These are phyloP conservation scores for Sapayoa aenigma DNA, from an alignment of 2,113 vertebrate species.

Conservation along the genomic window DNA sequence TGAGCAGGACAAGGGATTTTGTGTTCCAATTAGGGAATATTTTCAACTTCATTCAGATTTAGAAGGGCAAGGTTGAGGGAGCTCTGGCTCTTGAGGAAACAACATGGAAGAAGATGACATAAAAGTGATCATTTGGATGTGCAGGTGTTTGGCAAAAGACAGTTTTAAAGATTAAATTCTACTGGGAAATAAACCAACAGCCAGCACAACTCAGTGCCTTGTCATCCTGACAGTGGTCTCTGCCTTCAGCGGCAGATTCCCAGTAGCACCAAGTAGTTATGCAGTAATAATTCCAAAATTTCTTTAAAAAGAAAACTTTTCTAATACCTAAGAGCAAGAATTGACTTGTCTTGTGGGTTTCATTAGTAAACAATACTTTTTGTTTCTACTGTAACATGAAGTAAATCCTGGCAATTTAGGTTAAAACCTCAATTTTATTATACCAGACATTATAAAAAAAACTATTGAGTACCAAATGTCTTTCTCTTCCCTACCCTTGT, in stretches of 20 bases:
- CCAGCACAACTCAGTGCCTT: neutral
- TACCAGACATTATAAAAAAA: neutral
- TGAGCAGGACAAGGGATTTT: neutral
- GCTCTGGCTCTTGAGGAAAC: neutral
- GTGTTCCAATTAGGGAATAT: neutral
- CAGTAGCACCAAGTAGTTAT: neutral
- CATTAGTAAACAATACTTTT: neutral
- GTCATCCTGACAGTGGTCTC: neutral
- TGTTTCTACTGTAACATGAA: neutral
- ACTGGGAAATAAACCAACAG: slow-evolving; percentile 5
- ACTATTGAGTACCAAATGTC: neutral
- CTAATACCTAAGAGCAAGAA: neutral
- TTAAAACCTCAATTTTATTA: neutral
- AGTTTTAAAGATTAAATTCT: slow-evolving; percentile 6
- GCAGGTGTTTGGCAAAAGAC: neutral
- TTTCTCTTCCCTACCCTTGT: neutral
- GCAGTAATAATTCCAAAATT: neutral
- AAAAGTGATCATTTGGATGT: neutral
- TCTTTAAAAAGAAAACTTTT: neutral
- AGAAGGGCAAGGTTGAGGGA: neutral
- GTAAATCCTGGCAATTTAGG: neutral
- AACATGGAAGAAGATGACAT: neutral
- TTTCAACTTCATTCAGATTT: neutral
- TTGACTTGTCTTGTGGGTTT: neutral
- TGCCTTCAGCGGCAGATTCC: neutral